phyloP scores from a whole-genome alignment of 2,888 invertebrate genomes.

The Cephus pygmeus region DNA sequence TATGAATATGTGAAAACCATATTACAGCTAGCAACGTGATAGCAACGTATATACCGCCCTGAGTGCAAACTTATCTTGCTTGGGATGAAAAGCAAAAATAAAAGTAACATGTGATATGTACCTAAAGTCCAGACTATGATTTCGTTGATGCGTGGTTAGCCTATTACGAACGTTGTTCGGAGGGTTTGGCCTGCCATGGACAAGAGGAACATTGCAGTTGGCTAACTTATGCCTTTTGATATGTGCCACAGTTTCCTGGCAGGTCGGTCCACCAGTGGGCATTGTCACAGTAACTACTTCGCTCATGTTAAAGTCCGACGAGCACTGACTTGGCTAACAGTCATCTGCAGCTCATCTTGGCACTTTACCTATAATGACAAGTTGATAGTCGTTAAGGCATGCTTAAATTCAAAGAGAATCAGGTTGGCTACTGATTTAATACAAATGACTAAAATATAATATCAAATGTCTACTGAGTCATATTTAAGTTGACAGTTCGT shows the following conservation, averaged over 20 bases:
- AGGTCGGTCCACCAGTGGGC: constrained; percentile 63
- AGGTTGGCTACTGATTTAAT: not conserved
- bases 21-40: not conserved
- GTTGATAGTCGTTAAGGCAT: constrained; percentile 1
- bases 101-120: constrained; percentile 54
- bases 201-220: constrained; percentile 69
- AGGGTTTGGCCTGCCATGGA: constrained; percentile 70
- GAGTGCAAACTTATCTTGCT: not conserved
- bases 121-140: constrained; percentile 91
- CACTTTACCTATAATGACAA: constrained; percentile 44
- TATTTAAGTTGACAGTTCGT: not conserved
- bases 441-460: not conserved
- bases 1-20: not conserved
- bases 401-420: not conserved
- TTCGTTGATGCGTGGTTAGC: constrained; percentile 82
- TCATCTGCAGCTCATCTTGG: constrained; percentile 64
- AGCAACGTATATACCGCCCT: not conserved
- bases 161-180: constrained; percentile 67
- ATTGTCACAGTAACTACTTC: constrained; percentile 61
- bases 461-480: not conserved
- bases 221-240: constrained; percentile 65
- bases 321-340: constrained; percentile 58
- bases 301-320: constrained; percentile 62
- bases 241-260: constrained; percentile 59
- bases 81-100: not conserved